phyloP scores from a whole-genome alignment of 2,113 vertebrate genomes.

The Tor tambroides region DNA sequence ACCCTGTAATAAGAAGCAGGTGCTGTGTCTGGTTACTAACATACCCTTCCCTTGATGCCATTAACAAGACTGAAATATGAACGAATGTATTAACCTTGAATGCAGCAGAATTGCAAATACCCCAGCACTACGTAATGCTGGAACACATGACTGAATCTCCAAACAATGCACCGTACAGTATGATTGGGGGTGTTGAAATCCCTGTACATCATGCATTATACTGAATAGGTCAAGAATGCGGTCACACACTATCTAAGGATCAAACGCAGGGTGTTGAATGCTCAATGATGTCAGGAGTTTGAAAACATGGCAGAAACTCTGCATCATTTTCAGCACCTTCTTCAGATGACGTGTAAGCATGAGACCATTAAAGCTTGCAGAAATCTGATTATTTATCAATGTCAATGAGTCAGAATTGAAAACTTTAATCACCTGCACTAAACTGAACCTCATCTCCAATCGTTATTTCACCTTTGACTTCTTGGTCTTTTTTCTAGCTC shows the following conservation, averaged over 20 bases:
- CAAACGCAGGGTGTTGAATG: constrained; percentile 6
- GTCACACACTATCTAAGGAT: constrained; percentile 11
- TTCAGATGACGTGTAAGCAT: constrained; percentile 65
- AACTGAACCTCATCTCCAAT: constrained; percentile 44
- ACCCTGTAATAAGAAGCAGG: constrained; percentile 78
- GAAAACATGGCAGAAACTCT: not conserved
- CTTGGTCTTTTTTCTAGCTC: constrained; percentile 4
- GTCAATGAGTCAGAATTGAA: constrained; percentile 52
- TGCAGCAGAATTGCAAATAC: constrained; percentile 59
- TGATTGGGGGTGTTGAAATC: constrained; percentile 8
- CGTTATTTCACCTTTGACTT: constrained; percentile 31
- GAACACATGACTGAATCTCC: not conserved
- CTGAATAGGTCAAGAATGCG: constrained; percentile 30
- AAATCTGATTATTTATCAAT: constrained; percentile 59
- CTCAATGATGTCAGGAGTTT: not conserved
- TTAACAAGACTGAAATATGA: constrained; percentile 43
- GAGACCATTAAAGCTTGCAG: not conserved
- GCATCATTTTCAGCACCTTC: constrained; percentile 61
- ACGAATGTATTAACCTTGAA: constrained; percentile 70
- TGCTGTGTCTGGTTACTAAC: constrained; percentile 31
- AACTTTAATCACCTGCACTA: constrained; percentile 24
- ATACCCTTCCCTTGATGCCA: constrained; percentile 4
- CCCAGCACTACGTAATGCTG: constrained; percentile 2
- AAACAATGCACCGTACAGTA: not conserved
- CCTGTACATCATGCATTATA: not conserved